Conservation (phyloP, 2,888 invertebrate genomes). For the Stomorhina lunata region DNA sequence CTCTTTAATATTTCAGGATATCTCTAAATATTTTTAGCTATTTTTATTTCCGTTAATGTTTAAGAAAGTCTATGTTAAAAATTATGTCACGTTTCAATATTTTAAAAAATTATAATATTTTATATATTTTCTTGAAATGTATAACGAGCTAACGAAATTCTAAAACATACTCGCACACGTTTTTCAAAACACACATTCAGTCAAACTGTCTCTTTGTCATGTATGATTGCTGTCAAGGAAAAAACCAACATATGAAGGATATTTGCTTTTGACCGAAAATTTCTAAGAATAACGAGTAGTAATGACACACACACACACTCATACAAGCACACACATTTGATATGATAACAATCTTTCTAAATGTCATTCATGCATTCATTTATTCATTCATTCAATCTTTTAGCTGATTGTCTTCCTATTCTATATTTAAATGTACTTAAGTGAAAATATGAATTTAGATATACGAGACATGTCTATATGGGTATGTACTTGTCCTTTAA, state of each 20-base stretch:
- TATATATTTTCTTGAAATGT: constrained; percentile 37
- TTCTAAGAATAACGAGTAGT: too few species aligned
- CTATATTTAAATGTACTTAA: constrained; percentile 18
- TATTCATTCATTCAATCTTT: constrained; percentile 58
- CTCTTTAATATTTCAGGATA: too few species aligned
- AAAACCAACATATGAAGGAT: neutral
- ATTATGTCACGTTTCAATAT: constrained; percentile 57
- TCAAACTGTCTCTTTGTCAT: constrained; percentile 2
- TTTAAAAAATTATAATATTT: constrained; percentile 49
- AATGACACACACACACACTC: too few species aligned
- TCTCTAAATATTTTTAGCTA: too few species aligned
- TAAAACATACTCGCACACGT: constrained; percentile 16
- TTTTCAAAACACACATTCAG: neutral
- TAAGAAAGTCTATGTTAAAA: constrained; percentile 10
- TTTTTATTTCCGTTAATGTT: neutral
- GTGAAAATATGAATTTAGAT: neutral
- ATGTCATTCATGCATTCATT: constrained; percentile 55
- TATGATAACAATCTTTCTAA: constrained; percentile 44
- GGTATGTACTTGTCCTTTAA: neutral
- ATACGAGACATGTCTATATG: neutral
- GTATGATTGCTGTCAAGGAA: neutral
- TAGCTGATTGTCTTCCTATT: constrained; percentile 47
- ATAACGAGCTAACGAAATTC: constrained; percentile 19
- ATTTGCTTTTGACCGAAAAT: constrained; percentile 45
- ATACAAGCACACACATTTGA: constrained; percentile 9